phyloP scores from a whole-genome alignment of 2,888 invertebrate species.

The Pocota personata region DNA sequence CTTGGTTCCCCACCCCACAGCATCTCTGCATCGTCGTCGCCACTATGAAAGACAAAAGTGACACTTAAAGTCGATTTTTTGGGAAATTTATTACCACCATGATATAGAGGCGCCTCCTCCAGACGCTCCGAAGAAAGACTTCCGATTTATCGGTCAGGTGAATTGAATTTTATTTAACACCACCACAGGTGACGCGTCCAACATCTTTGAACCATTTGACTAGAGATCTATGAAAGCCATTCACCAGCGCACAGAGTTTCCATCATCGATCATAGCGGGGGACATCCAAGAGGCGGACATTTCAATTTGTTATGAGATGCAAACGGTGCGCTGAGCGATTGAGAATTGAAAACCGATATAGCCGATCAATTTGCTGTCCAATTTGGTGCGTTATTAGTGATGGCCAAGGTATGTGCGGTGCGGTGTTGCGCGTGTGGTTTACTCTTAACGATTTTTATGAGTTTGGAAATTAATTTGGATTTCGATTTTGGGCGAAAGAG shows the following conservation, averaged over 20 bases:
- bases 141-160: slow-evolving; percentile 59
- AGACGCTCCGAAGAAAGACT: slow-evolving; percentile 42
- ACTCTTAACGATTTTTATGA: neutral
- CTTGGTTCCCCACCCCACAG: neutral
- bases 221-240: slow-evolving; percentile 30
- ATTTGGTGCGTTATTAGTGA: slow-evolving; percentile 45
- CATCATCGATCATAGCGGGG: slow-evolving; percentile 46
- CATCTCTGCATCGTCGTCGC: neutral
- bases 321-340: neutral
- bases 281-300: slow-evolving; percentile 29
- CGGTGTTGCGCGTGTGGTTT: slow-evolving; percentile 15
- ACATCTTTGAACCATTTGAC: neutral
- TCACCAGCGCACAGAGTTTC: neutral
- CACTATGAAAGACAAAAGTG: no score
- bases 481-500: neutral
- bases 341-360: slow-evolving; percentile 37
- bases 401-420: neutral
- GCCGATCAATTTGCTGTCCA: slow-evolving; percentile 52
- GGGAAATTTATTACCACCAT: slow-evolving; percentile 42
- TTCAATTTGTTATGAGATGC: slow-evolving; percentile 23
- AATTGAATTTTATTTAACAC: slow-evolving; percentile 67
- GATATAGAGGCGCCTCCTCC: slow-evolving; percentile 40
- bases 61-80: slow-evolving; percentile 14
- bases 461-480: slow-evolving; percentile 30
- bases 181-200: slow-evolving; percentile 6